phyloP scores from a whole-genome alignment of 2,113 vertebrate genomes.

The Psettodes erumei region DNA sequence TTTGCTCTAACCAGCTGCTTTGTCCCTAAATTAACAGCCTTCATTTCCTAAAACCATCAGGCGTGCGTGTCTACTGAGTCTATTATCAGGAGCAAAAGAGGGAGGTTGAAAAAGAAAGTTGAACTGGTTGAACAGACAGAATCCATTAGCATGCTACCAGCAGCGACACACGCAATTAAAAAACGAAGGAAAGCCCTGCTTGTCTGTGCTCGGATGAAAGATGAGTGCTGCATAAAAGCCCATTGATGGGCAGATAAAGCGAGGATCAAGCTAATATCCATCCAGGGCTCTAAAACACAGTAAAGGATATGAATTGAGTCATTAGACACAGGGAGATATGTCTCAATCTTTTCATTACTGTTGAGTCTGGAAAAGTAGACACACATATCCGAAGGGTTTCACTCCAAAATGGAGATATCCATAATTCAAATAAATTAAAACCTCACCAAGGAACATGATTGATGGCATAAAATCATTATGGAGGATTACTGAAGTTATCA shows the following conservation, averaged over 20 bases:
- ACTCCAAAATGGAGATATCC: constrained; percentile 45
- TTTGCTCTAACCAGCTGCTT: constrained; percentile 32
- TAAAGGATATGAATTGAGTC: constrained; percentile 59
- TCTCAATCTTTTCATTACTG: constrained; percentile 48
- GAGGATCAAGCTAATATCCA: constrained; percentile 57
- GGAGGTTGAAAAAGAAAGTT: constrained; percentile 21
- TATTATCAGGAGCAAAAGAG: constrained; percentile 21
- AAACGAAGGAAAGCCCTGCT: constrained; percentile 36
- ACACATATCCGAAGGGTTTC: constrained; percentile 46
- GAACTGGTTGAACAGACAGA: constrained; percentile 40
- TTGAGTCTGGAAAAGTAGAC: constrained; percentile 30
- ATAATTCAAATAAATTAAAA: constrained; percentile 49
- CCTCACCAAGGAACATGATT: constrained; percentile 15
- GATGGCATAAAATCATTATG: constrained; percentile 27
- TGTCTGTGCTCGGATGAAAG: constrained; percentile 40
- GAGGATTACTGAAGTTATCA: constrained; percentile 21
- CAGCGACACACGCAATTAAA: constrained; percentile 59
- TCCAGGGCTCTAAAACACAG: constrained; percentile 56
- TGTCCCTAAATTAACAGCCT: constrained; percentile 27
- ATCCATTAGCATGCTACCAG: constrained; percentile 64
- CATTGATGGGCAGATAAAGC: constrained; percentile 61
- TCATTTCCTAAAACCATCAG: constrained; percentile 16
- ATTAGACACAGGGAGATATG: constrained; percentile 48
- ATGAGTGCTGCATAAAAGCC: constrained; percentile 59
- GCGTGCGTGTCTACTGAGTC: neutral